phyloP scores from a whole-genome alignment of 2,888 invertebrate genomes.

The Seira ritae region DNA sequence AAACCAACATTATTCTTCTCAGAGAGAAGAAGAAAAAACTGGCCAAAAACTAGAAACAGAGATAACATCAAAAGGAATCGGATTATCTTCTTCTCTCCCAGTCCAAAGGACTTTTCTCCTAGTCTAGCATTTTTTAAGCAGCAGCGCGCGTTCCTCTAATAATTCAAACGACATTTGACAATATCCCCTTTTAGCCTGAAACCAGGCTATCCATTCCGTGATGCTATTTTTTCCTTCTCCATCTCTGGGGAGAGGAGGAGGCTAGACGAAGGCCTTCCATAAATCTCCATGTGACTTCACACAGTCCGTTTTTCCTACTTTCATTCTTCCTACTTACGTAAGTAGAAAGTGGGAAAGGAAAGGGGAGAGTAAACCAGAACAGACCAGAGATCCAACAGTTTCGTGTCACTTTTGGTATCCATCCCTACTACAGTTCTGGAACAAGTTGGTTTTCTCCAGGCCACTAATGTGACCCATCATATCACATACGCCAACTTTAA shows the following conservation, averaged over 20 bases:
- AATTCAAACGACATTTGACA: constrained; percentile 61
- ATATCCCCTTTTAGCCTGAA: constrained; percentile 44
- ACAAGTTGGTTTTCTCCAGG: constrained; percentile 45
- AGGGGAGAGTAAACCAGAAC: constrained; percentile 33
- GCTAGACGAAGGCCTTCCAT: constrained; percentile 49
- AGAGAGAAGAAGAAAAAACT: not conserved
- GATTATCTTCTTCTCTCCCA: constrained; percentile 48
- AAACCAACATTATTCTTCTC: not conserved
- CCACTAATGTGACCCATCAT: constrained; percentile 58
- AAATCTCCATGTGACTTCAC: constrained; percentile 51
- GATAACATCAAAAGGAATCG: constrained; percentile 51
- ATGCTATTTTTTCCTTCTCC: constrained; percentile 32
- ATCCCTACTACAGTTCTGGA: constrained; percentile 36
- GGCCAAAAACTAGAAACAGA: constrained; percentile 15
- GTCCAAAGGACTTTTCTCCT: not conserved
- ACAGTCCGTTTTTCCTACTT: constrained; percentile 19
- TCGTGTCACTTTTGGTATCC: not conserved
- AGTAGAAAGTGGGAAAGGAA: too few relatives aligned
- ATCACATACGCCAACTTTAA: constrained; percentile 23
- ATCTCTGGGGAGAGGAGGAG: constrained; percentile 51
- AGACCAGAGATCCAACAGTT: constrained; percentile 9
- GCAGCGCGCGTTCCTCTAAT: constrained; percentile 38
- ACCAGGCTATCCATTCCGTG: constrained; percentile 8
- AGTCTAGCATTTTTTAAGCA: not conserved
- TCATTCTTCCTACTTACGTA: too few relatives aligned